phyloP scores from a whole-genome alignment of 2,888 invertebrate genomes.

The Dryobotodes eremita region DNA sequence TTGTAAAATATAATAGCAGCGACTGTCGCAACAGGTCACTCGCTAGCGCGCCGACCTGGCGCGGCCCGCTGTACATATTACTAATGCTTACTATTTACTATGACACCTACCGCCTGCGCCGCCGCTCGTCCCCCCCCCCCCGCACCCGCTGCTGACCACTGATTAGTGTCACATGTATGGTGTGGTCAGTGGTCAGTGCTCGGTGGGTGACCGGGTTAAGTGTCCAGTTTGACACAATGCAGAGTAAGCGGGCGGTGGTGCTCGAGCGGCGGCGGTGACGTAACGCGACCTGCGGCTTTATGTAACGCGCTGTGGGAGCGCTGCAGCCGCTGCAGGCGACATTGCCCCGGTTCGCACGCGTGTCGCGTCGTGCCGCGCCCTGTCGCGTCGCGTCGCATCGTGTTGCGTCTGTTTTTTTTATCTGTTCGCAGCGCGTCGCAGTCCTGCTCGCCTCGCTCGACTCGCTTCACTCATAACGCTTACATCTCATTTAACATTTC shows the following conservation, averaged over 20 bases:
- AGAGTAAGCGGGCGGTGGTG: conserved; percentile 4
- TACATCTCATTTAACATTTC: conserved; percentile 51
- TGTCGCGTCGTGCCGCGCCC: too few relatives aligned
- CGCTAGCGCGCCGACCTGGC: conserved; percentile 36
- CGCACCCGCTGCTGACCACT: background rate
- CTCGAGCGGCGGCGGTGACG: conserved; percentile 42
- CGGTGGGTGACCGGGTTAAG: conserved; percentile 37
- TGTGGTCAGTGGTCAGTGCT: background rate
- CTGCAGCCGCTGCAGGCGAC: conserved; percentile 15
- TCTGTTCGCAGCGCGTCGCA: conserved; percentile 56
- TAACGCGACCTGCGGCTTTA: conserved; percentile 47
- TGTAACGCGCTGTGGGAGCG: conserved; percentile 38
- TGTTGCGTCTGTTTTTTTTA: conserved; percentile 24
- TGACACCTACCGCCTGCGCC: conserved; percentile 6
- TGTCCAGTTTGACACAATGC: conserved; percentile 23
- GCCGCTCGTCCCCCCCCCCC: background rate
- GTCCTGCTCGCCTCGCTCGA: conserved; percentile 45
- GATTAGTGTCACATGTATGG: background rate
- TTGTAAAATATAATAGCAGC: background rate
- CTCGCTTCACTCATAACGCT: conserved; percentile 59
- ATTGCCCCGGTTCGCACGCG: conserved; percentile 50
- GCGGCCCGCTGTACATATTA: conserved; percentile 39
- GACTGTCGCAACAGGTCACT: conserved; percentile 45
- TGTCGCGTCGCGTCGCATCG: conserved; percentile 2
- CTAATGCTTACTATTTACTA: conserved; percentile 39